phyloP scores from a whole-genome alignment of 2,888 invertebrate species.

The Eumacrocentrus americanus region DNA sequence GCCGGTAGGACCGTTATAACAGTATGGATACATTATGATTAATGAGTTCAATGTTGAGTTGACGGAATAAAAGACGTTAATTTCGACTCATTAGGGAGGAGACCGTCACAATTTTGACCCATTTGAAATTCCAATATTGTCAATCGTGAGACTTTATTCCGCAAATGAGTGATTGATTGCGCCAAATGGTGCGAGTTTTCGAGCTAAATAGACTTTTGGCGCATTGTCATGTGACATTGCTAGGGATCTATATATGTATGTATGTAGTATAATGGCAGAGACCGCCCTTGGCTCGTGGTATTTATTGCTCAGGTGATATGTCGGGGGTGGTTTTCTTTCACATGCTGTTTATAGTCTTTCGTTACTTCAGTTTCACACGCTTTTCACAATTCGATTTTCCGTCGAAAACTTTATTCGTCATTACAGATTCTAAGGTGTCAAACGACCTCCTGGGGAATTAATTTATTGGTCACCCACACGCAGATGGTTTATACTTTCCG shows the following conservation, averaged over 20 bases:
- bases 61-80: background rate
- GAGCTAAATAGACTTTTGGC: no score
- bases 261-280: no score
- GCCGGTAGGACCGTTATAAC: background rate
- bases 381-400: slow-evolving; percentile 7
- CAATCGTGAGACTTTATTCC: background rate
- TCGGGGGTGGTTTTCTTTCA: slow-evolving; percentile 31
- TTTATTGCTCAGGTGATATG: slow-evolving; percentile 31
- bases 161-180: background rate
- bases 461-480: slow-evolving; percentile 29
- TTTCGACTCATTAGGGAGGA: background rate
- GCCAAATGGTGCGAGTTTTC: slow-evolving; percentile 15
- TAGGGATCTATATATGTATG: background rate
- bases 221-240: no score
- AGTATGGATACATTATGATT: background rate
- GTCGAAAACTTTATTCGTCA: slow-evolving; percentile 14
- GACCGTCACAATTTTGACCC: background rate
- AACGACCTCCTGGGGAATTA: slow-evolving; percentile 28
- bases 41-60: background rate
- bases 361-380: slow-evolving; percentile 32
- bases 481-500: slow-evolving; percentile 18
- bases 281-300: slow-evolving; percentile 22
- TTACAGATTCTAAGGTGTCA: slow-evolving; percentile 17
- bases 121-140: background rate
- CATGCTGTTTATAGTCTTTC: background rate